Evolutionary conservation across 2,888 invertebrate genomes (phyloP), one percentile per base, ranked within the genome.

Genomic region (Drosophila yooni): DNA sequence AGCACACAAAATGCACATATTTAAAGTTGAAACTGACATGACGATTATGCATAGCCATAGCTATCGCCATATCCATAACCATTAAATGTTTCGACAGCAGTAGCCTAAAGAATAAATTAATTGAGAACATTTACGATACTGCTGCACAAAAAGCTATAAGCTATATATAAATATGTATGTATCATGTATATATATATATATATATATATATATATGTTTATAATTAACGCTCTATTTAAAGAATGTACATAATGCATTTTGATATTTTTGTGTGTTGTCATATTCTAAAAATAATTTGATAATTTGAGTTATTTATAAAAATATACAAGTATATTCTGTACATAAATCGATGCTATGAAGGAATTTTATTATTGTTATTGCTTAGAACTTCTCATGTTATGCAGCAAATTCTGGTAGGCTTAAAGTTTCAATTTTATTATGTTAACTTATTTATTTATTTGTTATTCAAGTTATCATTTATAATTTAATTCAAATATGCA

Each of bases 1-100:
- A 75, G 67, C 73, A 59, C 63, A 68, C 56, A 70, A 83, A 54
- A 63, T 52, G 65, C 54, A 68, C 67, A 62, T 18, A 74, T 73
- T 69, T 59, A 58, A 25, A 69, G 69, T 60, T 73, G 54, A 65
- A 80, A 66, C 58, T 59, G 71, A 74, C 60, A 59, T 56, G 21
- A 60, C 72, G 58, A 46, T 57, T 74, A 54, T 63, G 60, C 60
- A 53, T 38, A 56, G 11, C 31, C 13, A 43, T 43, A 18, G n/a
- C 8, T 15, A 57, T 38, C 10, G 54, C 18, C 54, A n/a, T 31
- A 38, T 51, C 43, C 40, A 67, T 57, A 46, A 31, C 40, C 61
- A 64, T 70, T 52, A 74, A 74, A 50, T 60, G 25, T 48, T 27
- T 74, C 36, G 48, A 27, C 56, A 70, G 46, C 36, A 48, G 59